Conservation (phyloP, 2,888 invertebrate species). For the Adineta ricciae region DNA sequence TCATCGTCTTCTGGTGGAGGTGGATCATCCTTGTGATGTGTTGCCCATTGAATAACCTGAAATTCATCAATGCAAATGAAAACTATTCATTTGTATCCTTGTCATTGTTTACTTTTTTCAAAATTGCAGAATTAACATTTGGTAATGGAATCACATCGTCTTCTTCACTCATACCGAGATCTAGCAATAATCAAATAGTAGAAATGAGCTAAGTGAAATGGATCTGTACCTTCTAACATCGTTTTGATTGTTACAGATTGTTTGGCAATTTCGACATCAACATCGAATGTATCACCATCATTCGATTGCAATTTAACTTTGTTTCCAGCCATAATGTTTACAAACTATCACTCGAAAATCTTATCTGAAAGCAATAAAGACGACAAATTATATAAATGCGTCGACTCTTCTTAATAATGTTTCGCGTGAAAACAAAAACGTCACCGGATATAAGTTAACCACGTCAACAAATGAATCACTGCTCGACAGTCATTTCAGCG, state of each 20-base stretch:
- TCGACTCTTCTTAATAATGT: too few species aligned
- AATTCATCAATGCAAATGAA: neutral
- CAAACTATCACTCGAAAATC: too few species aligned
- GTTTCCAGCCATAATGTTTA: neutral
- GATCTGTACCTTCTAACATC: slow-evolving; percentile 70
- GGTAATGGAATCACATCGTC: slow-evolving; percentile 74
- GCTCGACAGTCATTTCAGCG: neutral
- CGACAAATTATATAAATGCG: too few species aligned
- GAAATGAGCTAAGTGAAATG: too few species aligned
- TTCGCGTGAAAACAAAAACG: too few species aligned
- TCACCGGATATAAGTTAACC: neutral
- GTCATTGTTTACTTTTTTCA: slow-evolving; percentile 63
- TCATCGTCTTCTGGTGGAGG: slow-evolving; percentile 82
- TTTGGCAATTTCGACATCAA: slow-evolving; percentile 90
- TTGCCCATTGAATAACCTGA: slow-evolving; percentile 48
- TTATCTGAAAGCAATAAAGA: too few species aligned
- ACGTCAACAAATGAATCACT: neutral
- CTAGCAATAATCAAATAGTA: slow-evolving; percentile 36
- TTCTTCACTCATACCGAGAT: slow-evolving; percentile 55
- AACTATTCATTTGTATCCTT: neutral
- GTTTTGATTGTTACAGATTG: slow-evolving; percentile 95
- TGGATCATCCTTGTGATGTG: slow-evolving; percentile 63
- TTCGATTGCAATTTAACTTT: slow-evolving; percentile 75
- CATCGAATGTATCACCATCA: slow-evolving; percentile 86
- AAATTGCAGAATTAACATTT: slow-evolving; percentile 89